These are phyloP conservation scores for Pomacea maculata DNA, from an alignment of 1,140 invertebrate genomes.

Conservation along the genomic window DNA sequence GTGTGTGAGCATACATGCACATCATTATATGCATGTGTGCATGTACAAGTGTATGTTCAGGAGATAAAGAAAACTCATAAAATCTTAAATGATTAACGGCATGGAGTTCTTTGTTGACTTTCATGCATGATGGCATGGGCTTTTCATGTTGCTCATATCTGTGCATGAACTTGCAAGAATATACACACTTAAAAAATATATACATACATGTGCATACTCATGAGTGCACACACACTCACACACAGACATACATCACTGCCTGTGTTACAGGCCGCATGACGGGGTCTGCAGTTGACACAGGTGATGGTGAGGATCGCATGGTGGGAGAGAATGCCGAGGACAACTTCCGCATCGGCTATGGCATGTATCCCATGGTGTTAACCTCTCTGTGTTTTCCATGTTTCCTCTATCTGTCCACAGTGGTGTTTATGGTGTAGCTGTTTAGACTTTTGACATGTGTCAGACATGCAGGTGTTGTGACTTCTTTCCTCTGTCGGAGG, in stretches of 20 bases:
- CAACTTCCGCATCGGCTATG: slow-evolving; percentile 59
- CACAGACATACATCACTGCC: slow-evolving; percentile 22
- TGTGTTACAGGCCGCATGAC: slow-evolving; percentile 25
- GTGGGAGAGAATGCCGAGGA: slow-evolving; percentile 40
- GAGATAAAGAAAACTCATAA: too few relatives aligned
- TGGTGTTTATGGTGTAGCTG: too few relatives aligned
- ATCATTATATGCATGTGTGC: slow-evolving; percentile 3
- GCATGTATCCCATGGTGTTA: slow-evolving; percentile 48
- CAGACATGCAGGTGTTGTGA: too few relatives aligned
- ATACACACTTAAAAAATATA: background rate
- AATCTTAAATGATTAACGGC: too few relatives aligned
- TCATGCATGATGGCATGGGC: too few relatives aligned
- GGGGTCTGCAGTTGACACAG: slow-evolving; percentile 37
- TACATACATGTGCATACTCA: background rate
- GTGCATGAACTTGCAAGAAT: background rate
- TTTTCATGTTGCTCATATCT: too few relatives aligned
- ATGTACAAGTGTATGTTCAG: background rate
- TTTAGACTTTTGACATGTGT: too few relatives aligned
- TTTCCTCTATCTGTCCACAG: too few relatives aligned
- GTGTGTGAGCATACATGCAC: slow-evolving; percentile 7
- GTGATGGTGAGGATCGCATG: slow-evolving; percentile 36
- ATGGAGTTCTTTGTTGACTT: too few relatives aligned
- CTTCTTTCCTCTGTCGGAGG: too few relatives aligned
- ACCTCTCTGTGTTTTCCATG: background rate
- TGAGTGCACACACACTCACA: background rate